Conservation (phyloP, 1,140 invertebrate species). For the Drosophila watanabei region DNA sequence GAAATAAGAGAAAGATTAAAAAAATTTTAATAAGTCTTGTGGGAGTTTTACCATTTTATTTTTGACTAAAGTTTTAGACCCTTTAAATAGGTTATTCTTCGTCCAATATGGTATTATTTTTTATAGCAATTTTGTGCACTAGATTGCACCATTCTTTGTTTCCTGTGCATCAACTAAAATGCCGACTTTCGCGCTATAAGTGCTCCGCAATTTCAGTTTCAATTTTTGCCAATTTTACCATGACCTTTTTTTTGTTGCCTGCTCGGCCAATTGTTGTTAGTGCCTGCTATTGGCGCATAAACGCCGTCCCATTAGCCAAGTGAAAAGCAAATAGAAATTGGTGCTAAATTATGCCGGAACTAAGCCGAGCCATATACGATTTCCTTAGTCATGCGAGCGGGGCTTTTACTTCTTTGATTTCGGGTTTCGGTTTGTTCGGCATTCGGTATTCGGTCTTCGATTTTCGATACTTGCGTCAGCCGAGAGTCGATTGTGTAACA, state of each 20-base stretch:
- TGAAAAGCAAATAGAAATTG: constrained; percentile 81
- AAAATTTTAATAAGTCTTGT: rapidly evolving
- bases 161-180: constrained; percentile 8
- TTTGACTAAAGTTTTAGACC: neutral
- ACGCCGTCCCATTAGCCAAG: constrained; percentile 70
- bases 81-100: neutral
- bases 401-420: constrained; percentile 55
- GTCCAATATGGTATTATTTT: too few relatives aligned
- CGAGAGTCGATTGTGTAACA: constrained; percentile 58
- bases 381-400: constrained; percentile 53
- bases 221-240: constrained; percentile 78
- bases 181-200: constrained; percentile 74
- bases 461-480: constrained; percentile 59
- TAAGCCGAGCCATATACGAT: constrained; percentile 63
- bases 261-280: constrained; percentile 57
- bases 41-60: neutral
- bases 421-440: constrained; percentile 4
- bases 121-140: neutral
- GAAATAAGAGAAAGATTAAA: neutral
- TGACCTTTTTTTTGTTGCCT: constrained; percentile 66
- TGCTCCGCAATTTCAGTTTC: constrained; percentile 77
- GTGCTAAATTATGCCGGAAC: constrained; percentile 83
- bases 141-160: neutral
- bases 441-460: constrained; percentile 17
- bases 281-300: constrained; percentile 45